Evolutionary conservation across 2,888 invertebrate species (phyloP), one percentile per base, ranked within the genome.

Genomic region (Eucera pruinosa): DNA sequence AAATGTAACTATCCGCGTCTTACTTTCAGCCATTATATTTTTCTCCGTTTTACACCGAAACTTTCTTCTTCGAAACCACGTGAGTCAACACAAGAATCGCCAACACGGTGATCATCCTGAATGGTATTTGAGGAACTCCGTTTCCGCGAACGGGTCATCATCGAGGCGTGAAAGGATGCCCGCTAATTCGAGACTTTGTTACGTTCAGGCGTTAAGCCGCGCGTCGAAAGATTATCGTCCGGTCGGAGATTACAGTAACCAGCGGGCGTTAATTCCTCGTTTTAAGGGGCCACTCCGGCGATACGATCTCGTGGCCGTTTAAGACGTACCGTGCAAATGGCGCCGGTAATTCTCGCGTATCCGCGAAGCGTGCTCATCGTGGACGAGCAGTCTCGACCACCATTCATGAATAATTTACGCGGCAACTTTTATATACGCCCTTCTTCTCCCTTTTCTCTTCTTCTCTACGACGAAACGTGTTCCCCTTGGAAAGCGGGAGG

Each of bases 341-440:
- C 47, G 62, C 55, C 33, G 60, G 65, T 70, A 79, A 81, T 81
- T 83, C 76, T 76, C 76, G 71, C 68, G 57, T 54, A 54, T 54
- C 67, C 70, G 68, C 66, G 61, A 68, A 67, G 60, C 65, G 68
- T 57, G 57, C 55, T 47, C 64, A 47, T 41, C 60, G 45, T 15
- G 54, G 68, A 52, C 72, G 67, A 15, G 39, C 48, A 60, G 45
- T 25, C 15, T n/a, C 80, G 23, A 47, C 72, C 52, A 43, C 41
- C 60, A 55, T 79, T 78, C 81, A 75, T 85, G 82, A 85, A 83
- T 85, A 85, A 77, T 85, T 80, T 77, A 81, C 78, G 68, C 50
- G 74, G 25, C 72, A 70, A 79, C 48, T 83, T 85, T 85, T 85
- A 83, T 83, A 39, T 58, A 50, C 66, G 62, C 36, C 39, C 54